Evolutionary conservation across 2,888 invertebrate genomes (phyloP), one percentile per base, ranked within the genome.

Genomic region (Ceratothoa steindachneri): DNA sequence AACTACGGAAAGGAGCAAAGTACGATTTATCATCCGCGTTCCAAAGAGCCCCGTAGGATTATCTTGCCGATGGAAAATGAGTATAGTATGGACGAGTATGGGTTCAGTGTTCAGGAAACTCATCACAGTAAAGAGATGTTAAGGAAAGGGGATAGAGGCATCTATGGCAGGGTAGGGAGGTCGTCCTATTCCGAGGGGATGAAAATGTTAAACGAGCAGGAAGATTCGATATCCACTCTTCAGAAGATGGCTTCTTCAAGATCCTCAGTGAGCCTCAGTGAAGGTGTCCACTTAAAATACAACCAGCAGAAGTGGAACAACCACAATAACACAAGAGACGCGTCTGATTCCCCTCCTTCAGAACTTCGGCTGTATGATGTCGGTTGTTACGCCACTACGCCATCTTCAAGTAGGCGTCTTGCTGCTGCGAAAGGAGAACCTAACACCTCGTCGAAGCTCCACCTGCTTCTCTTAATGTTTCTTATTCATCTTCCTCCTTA

Each of bases 301-400:
- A 87, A 93, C 83, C 28, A 55, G n/a, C 92, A 93, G 83, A 87
- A 91, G 0, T 89, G 89, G 83, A 84, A 88, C 72, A 89, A 88
- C 82, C 22, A 22, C 12, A n/a, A 60, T 22, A n/a, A 12, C 24
- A 15, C 15, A 19, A 51, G 52, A n/a, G 60, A 66, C 41, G 29
- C 66, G 22, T 51, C 51, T 24, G 86, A 87, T 81, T 94, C 94
- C 0, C 95, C 95, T 71, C 93, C 95, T 2, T 95, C 95, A 69
- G 95, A 95, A 86, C 93, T 93, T 85, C 93, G 93, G 80, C 91
- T 93, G 87, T 95, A 95, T 85, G 95, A 95, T 88, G 94, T 95
- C 87, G 93, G 93, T 84, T 95, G 95, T 87, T 95, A 95, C 86
- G 95, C 95, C 31, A 95, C 95, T 60, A 95, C 95, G 52, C 95